These are phyloP conservation scores for Noctilio leporinus DNA, from an alignment of 2,113 vertebrate species.

Conservation along the genomic window DNA sequence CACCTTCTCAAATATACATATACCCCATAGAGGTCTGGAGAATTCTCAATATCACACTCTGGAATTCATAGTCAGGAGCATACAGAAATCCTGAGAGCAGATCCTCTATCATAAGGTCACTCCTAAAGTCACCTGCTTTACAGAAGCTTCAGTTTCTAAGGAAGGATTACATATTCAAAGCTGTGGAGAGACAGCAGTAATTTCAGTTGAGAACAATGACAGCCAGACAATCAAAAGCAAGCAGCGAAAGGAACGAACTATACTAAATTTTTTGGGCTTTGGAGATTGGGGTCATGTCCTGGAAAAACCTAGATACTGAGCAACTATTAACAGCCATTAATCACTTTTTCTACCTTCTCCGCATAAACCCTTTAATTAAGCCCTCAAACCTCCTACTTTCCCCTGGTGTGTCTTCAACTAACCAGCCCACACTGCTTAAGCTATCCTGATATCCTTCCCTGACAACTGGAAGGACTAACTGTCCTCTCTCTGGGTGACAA, in stretches of 20 bases:
- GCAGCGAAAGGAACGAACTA: neutral
- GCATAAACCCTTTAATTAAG: neutral
- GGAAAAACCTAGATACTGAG: neutral
- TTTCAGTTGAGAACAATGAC: neutral
- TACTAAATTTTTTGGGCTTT: neutral
- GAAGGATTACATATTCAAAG: neutral
- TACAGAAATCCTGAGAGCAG: neutral
- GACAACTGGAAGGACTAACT: too few species aligned
- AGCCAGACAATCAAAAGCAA: neutral
- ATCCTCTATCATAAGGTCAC: slow-evolving; percentile 19
- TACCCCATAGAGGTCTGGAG: neutral
- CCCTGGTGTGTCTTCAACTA: neutral
- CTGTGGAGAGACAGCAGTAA: neutral
- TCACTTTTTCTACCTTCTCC: neutral
- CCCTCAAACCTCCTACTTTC: neutral
- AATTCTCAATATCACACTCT: neutral
- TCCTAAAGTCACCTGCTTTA: slow-evolving; percentile 7
- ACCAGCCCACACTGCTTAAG: neutral
- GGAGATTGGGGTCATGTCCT: neutral
- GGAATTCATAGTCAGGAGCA: neutral
- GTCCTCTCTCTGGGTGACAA: neutral
- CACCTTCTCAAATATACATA: neutral
- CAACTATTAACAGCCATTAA: neutral
- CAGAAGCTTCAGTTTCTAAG: neutral
- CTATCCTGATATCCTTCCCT: neutral